Percentiles rank a stretch among this genome's conserved stretches.
phyloP scores from a whole-genome alignment of 2,113 vertebrate genomes.

The Dasyprocta punctata region DNA sequence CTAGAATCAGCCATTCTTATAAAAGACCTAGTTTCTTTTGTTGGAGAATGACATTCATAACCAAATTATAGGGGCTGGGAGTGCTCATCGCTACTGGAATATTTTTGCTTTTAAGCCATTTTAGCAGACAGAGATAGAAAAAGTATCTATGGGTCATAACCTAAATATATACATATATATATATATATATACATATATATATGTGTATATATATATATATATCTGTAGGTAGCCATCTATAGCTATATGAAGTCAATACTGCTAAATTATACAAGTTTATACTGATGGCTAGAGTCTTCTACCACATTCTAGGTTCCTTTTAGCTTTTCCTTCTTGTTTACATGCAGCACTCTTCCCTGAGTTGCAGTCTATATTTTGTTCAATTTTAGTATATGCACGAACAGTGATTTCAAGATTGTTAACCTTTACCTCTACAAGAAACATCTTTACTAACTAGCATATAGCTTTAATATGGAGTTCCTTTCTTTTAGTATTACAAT shows the following conservation, averaged over 20 bases:
- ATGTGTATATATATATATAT: background rate
- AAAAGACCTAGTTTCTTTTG: background rate
- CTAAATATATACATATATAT: too few relatives aligned
- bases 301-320: constrained; percentile 1
- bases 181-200: too few relatives aligned
- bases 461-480: background rate
- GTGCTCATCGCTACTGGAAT: background rate
- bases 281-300: background rate
- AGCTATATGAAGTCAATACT: background rate
- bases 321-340: background rate
- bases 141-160: background rate
- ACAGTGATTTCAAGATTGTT: constrained; percentile 12
- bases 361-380: background rate
- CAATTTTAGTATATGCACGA: background rate
- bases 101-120: background rate
- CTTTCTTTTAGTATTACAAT: background rate
- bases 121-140: background rate
- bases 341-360: background rate
- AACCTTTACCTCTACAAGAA: background rate
- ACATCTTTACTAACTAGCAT: background rate
- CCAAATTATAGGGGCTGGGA: background rate
- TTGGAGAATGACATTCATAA: background rate
- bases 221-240: background rate
- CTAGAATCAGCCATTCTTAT: background rate
- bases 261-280: background rate